phyloP scores from a whole-genome alignment of 1,140 invertebrate species.

The Lasioglossum baleicum region DNA sequence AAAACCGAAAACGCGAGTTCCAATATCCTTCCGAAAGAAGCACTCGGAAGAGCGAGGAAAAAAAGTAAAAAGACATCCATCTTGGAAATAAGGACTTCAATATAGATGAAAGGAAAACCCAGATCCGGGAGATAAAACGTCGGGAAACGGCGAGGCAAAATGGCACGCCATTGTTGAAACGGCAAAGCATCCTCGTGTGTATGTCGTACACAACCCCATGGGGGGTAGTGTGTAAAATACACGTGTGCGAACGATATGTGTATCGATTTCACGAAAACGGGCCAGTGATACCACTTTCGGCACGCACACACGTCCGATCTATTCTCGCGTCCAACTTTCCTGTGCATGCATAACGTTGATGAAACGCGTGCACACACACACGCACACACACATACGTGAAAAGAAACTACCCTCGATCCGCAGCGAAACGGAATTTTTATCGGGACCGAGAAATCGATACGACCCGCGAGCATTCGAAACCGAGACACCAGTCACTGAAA shows the following conservation, averaged over 20 bases:
- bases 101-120: neutral
- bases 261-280: slow-evolving; percentile 55
- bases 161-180: slow-evolving; percentile 13
- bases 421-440: neutral
- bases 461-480: too few species aligned
- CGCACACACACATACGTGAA: neutral
- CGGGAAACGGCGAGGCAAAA: neutral
- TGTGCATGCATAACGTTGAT: slow-evolving; percentile 43
- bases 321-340: slow-evolving; percentile 31
- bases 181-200: neutral
- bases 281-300: slow-evolving; percentile 29
- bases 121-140: neutral
- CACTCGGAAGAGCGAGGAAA: neutral
- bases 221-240: slow-evolving; percentile 24
- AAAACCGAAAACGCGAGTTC: neutral
- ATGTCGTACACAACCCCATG: neutral
- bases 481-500: too few species aligned
- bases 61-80: neutral
- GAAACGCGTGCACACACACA: neutral
- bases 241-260: slow-evolving; percentile 34
- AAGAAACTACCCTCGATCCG: neutral
- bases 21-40: neutral
- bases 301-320: slow-evolving; percentile 32
- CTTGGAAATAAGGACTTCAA: neutral
- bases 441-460: too few species aligned